Evolutionary conservation across 1,140 invertebrate species (phyloP), one percentile per base, ranked within the genome.

Genomic region (Papilio polytes): DNA sequence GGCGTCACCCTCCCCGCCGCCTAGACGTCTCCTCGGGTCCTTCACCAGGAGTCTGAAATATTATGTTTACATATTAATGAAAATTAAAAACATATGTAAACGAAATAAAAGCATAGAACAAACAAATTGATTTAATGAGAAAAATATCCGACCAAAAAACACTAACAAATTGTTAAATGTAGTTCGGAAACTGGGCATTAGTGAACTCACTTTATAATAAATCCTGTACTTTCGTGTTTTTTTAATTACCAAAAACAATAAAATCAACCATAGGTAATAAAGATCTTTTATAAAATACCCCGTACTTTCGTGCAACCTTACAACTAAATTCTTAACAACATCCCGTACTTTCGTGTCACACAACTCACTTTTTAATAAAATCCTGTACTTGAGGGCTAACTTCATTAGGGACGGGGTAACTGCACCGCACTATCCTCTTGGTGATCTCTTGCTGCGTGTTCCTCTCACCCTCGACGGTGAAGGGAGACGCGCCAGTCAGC

Each of bases 401-500:
- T 72, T 96, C 95, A 1, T 97, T 96, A 1, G 98, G 98, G 81
- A 99, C 98, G 20, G 98, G 97, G 26, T 98, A 98, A 72, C 97
- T 97, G 63, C 97, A 98, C 87, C 97, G 97, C 51, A 99, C 95
- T 85, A 99, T 99, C 72, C 99, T 96, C 88, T 97, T 97, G 18
- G 98, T 99, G 85, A 99, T 99, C 93, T 99, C 98, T 85, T 98
- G 97, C 90, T 99, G 98, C 8, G 97, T 97, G 93, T 99, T 99
- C 88, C 97, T 97, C 89, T 98, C 98, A 41, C 98, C 98, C 84
- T 99, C 98, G 1, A 99, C 97, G 8, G 98, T 99, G 93, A 99
- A 99, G n/a, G 99, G 99, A 0, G 98, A 99, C 3, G 98, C 98
- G 31, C 99, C 99, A 1, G 98, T 99, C n/a, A 99, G 94, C 10